Evolutionary conservation across 2,888 invertebrate genomes (phyloP).

Genomic region (Nebria brevicollis): DNA sequence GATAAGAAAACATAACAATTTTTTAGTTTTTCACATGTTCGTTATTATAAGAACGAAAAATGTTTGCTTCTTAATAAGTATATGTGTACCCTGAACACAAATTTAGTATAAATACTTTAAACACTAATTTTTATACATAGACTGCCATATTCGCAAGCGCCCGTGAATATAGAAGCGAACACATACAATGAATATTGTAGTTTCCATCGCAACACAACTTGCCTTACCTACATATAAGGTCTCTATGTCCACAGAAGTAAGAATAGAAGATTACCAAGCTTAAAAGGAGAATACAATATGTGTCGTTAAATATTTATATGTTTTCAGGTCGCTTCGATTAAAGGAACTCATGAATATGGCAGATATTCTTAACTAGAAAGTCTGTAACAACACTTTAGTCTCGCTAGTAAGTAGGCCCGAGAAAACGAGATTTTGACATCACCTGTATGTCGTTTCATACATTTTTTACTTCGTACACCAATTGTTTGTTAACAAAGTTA

Average conservation of each 20-base stretch:
- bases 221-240: not conserved
- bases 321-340: slow-evolving; percentile 29
- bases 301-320: slow-evolving; percentile 28
- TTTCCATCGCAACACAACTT: not conserved
- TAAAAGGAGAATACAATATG: slow-evolving; percentile 26
- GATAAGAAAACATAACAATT: not conserved
- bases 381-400: slow-evolving; percentile 29
- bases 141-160: slow-evolving; percentile 25
- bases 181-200: slow-evolving; percentile 23
- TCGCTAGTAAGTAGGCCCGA: slow-evolving; percentile 27
- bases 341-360: slow-evolving; percentile 30
- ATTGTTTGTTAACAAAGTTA: not conserved
- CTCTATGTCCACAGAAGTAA: not conserved
- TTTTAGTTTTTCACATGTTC: not conserved
- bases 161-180: slow-evolving; percentile 14
- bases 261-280: slow-evolving; percentile 13
- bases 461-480: not conserved
- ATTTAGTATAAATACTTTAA: slow-evolving; percentile 29
- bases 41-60: not conserved
- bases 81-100: slow-evolving; percentile 35
- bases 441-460: not conserved
- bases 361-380: slow-evolving; percentile 31
- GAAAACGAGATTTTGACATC: slow-evolving; percentile 13
- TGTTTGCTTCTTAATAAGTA: not conserved
- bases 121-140: slow-evolving; percentile 33